Percentiles rank a stretch among this genome's conserved stretches.
These are phyloP conservation scores for Notiomystis cincta DNA, from an alignment of 2,113 vertebrate genomes.

Conservation along the genomic window DNA sequence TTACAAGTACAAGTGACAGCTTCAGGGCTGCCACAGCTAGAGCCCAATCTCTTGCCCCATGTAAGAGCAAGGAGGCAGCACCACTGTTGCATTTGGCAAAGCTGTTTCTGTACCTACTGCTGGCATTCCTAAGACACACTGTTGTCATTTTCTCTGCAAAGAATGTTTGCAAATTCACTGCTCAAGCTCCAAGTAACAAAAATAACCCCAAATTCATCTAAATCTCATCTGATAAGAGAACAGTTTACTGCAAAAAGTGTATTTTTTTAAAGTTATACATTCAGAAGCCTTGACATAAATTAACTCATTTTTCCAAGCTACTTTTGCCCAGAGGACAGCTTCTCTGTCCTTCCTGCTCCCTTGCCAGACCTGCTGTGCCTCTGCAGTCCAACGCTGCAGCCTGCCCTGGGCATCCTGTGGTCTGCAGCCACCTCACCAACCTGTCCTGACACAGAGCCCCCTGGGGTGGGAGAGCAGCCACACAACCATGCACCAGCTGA, in stretches of 20 bases:
- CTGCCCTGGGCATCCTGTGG: neutral
- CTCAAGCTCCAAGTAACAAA: neutral
- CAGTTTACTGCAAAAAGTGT: neutral
- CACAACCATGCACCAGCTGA: neutral
- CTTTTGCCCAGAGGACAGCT: neutral
- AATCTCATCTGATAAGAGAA: neutral
- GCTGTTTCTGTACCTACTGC: fast-evolving
- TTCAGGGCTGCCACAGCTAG: neutral
- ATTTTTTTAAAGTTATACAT: neutral
- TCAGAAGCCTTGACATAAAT: neutral
- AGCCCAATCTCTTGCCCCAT: neutral
- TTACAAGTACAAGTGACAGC: neutral
- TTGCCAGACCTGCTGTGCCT: neutral
- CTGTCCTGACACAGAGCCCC: neutral
- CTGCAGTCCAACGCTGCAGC: neutral
- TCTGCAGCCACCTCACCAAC: neutral
- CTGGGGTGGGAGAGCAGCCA: neutral
- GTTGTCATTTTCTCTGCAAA: neutral
- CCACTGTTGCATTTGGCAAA: neutral
- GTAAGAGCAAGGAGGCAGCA: neutral
- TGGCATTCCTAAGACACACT: neutral
- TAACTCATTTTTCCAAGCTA: neutral
- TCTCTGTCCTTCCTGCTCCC: neutral
- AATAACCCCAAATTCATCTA: neutral
- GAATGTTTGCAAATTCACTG: neutral